These are phyloP conservation scores for Excalfactoria chinensis DNA, from an alignment of 2,113 vertebrate genomes.

Conservation along the genomic window DNA sequence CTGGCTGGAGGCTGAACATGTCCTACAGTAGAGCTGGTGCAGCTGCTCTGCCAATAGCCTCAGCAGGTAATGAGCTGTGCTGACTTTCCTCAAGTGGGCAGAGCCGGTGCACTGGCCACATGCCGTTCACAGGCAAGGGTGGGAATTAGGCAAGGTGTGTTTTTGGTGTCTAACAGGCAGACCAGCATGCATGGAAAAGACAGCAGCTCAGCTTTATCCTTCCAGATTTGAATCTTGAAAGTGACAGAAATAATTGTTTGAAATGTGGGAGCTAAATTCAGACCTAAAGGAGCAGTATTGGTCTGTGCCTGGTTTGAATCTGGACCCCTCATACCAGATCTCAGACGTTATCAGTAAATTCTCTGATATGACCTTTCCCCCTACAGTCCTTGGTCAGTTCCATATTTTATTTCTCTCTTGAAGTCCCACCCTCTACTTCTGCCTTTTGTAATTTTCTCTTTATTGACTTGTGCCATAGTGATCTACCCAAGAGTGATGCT, in stretches of 20 bases:
- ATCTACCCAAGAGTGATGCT: neutral
- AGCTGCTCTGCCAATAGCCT: neutral
- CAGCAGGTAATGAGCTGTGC: neutral
- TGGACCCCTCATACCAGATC: neutral
- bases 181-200: neutral
- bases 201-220: constrained; percentile 3
- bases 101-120: neutral
- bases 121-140: constrained; percentile 23
- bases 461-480: neutral
- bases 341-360: neutral
- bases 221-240: neutral
- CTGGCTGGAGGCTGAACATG: neutral
- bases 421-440: neutral
- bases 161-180: constrained; percentile 50
- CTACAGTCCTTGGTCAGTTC: neutral
- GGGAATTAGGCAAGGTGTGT: constrained; percentile 35
- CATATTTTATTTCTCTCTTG: neutral
- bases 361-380: neutral
- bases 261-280: neutral
- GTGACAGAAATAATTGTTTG: neutral
- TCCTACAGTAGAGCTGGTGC: neutral
- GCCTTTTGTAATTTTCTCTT: neutral
- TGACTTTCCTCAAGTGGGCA: neutral
- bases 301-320: neutral
- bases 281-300: neutral